Base-by-base conservation (phyloP, 2,797 vertebrate genomes). In the Valencia hispanica region DNA sequence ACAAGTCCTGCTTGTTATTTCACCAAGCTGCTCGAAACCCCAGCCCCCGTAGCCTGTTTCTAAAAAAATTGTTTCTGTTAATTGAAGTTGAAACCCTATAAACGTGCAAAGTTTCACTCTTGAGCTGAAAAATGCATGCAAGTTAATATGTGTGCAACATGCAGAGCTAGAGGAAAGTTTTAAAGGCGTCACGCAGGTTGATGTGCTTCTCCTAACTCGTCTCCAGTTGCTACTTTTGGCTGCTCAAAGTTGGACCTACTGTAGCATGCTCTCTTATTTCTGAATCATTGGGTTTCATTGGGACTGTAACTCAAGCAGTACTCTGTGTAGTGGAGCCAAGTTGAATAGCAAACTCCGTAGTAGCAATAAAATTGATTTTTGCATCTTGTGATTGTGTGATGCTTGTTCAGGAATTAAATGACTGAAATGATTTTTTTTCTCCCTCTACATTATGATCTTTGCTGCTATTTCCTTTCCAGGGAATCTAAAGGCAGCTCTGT, bases 351-450 rank as follows among this genome's bases (percentile, higher is more conserved):
- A 78, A 74, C 55, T n/a, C 27, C 69, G 84, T 88, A 87, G 88
- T 86, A 88, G 81, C 79, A 78, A 53, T 45, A 55, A 74, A 77
- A 91, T 93, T 0, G 43, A 91, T 91, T 87, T 90, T 79, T 84
- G 77, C 43, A 14, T 78, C 53, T 25, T 83, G 25, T 18, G 1
- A 51, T 12, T 55, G 51, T 68, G 22, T 69, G 61, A 66, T 70
- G 45, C 27, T 59, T 80, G 69, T 48, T 41, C 34, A 22, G 17
- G 78, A 68, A 57, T 5, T 32, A 41, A 73, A 5, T 43, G 20
- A 7, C 72, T 75, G 7, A 69, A 79, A 47, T 39, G 18, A 22
- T 39, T 69, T 61, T 8, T 15, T 18, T 61, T 10, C 53, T 8
- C 32, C 0, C 59, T 15, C 48, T 14, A n/a, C 48, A 63, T 51